phyloP scores from a whole-genome alignment of 2,113 vertebrate genomes.

The Calyptomena viridis region DNA sequence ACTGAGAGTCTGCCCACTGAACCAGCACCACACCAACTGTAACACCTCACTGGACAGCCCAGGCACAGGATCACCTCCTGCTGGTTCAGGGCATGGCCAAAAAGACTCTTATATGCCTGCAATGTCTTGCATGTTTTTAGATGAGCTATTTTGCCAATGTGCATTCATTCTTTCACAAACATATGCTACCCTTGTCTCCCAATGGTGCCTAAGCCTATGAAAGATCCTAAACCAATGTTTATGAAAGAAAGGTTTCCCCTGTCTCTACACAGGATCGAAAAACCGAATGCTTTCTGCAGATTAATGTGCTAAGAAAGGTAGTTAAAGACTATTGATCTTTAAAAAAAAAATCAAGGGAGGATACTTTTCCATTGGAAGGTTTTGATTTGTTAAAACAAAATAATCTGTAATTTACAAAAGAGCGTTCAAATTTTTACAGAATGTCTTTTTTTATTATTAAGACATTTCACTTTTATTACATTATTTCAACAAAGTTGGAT shows the following conservation, averaged over 20 bases:
- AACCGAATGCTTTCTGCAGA: neutral
- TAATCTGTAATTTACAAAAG: neutral
- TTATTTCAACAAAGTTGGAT: neutral
- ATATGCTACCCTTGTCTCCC: neutral
- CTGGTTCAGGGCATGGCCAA: accelerated
- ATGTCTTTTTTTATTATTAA: neutral
- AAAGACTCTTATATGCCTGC: neutral
- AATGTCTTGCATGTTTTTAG: neutral
- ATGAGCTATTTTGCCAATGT: neutral
- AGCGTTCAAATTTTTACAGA: neutral
- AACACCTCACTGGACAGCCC: neutral
- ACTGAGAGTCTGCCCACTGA: accelerated
- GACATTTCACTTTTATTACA: neutral
- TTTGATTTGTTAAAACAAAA: neutral
- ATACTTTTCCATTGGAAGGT: neutral
- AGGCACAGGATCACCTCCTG: neutral
- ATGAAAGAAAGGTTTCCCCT: neutral
- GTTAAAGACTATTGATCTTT: neutral
- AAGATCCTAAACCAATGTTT: neutral
- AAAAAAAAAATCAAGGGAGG: neutral
- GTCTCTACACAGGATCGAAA: neutral
- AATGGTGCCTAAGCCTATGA: neutral
- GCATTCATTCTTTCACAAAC: neutral
- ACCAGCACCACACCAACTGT: neutral
- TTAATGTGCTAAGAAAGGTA: neutral